These are phyloP conservation scores for Montipora sp. DNA, from an alignment of 64 coral and sea anemone species.

Conservation along the genomic window DNA sequence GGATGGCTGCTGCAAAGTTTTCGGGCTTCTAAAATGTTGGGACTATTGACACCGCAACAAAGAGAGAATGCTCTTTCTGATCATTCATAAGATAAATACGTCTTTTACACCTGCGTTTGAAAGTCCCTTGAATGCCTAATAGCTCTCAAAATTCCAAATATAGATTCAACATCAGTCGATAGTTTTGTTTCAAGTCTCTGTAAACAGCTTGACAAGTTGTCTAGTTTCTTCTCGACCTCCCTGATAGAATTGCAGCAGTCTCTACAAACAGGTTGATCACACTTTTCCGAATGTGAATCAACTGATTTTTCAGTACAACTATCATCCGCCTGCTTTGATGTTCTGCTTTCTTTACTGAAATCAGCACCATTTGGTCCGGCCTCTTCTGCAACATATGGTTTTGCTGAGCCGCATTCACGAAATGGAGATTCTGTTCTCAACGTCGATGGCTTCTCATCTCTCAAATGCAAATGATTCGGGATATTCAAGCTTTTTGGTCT, in stretches of 20 bases:
- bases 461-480: neutral
- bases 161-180: constrained; percentile 55
- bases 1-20: neutral
- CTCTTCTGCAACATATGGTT: neutral
- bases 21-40: too few relatives aligned
- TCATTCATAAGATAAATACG: neutral
- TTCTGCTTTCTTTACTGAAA: neutral
- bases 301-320: neutral
- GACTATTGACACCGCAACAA: neutral
- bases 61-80: neutral
- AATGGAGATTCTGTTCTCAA: neutral
- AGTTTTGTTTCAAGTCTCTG: constrained; percentile 72
- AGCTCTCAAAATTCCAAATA: constrained; percentile 71
- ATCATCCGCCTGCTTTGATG: neutral
- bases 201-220: constrained; percentile 52
- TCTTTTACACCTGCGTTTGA: constrained; percentile 34
- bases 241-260: constrained; percentile 59
- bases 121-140: neutral
- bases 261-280: constrained; percentile 12
- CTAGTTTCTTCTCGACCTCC: constrained; percentile 66
- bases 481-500: constrained; percentile 31
- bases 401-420: neutral
- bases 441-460: neutral
- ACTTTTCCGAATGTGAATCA: neutral
- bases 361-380: neutral